Conservation (phyloP, 2,797 vertebrate genomes). For the Microhierax caerulescens region DNA sequence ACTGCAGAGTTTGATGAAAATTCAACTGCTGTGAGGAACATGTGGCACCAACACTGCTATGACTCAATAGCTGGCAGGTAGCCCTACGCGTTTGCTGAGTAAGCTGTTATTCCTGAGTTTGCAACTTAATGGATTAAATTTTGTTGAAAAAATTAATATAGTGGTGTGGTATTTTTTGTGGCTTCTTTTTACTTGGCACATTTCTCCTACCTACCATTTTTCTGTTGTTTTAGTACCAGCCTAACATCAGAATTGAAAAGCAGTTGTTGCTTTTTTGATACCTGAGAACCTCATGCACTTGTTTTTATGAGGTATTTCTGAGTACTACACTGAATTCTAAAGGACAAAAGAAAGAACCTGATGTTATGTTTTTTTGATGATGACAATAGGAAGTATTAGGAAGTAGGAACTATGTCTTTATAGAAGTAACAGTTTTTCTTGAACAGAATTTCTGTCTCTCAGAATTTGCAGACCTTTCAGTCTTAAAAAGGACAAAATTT, state of each 20-base stretch:
- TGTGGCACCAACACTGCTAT: not conserved
- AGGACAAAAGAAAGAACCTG: not conserved
- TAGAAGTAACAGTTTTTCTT: not conserved
- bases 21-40: not conserved
- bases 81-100: not conserved
- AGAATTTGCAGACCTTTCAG: not conserved
- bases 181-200: not conserved
- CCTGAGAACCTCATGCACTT: not conserved
- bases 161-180: not conserved
- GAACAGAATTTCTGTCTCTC: not conserved
- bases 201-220: not conserved
- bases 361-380: not conserved
- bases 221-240: not conserved
- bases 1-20: not conserved
- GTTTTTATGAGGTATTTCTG: not conserved
- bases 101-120: not conserved
- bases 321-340: not conserved
- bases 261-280: not conserved
- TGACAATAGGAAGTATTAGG: not conserved
- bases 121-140: not conserved
- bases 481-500: not conserved
- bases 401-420: not conserved
- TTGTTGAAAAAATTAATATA: not conserved
- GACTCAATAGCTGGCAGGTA: slow-evolving; percentile 12
- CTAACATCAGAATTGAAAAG: not conserved